Evolutionary conservation across 2,888 invertebrate genomes (phyloP), one percentile per base, ranked within the genome.

Genomic region (Thera britannica): DNA sequence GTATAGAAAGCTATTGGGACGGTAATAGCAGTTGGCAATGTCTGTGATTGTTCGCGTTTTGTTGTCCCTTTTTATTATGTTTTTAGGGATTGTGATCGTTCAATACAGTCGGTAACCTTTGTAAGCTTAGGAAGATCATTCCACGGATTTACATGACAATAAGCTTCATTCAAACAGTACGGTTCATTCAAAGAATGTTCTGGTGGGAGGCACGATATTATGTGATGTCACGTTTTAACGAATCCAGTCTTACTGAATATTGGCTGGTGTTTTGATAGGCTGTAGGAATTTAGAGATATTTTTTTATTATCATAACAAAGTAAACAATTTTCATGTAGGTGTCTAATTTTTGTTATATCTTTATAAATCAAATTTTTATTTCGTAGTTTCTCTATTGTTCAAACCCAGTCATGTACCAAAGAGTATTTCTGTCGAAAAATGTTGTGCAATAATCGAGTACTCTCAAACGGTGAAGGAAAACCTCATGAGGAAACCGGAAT

Each of bases 71-170:
- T 81, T 81, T 80, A 78, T 80, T 81, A 79, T 79, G 77, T 83
- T 79, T 77, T 79, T 78, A 75, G 72, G 74, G 72, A 78, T 73
- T 75, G 76, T 74, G 72, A 81, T 79, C 77, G 72, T 75, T 66
- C 72, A 79, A 71, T 72, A 60, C 69, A 65, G 67, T 70, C 71
- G 70, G 77, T 79, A 79, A 82, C 83, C 83, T 82, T 79, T 75
- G 74, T 80, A 81, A 83, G 81, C 82, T 73, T 67, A 62, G 76
- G 74, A 74, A 82, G 81, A 80, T 78, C 79, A 77, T 71, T 77
- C 74, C 76, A 77, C 73, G 70, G 76, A 80, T 79, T 78, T 74
- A 79, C 80, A 79, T 81, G 77, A 81, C 81, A 82, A 81, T 79
- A 75, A 70, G 62, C 62, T 71, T 77, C 68, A 71, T 72, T 75